Percentiles rank a stretch among this genome's conserved stretches.
Evolutionary conservation across 2,113 vertebrate genomes (phyloP).

Genomic region (Seriola rivoliana): DNA sequence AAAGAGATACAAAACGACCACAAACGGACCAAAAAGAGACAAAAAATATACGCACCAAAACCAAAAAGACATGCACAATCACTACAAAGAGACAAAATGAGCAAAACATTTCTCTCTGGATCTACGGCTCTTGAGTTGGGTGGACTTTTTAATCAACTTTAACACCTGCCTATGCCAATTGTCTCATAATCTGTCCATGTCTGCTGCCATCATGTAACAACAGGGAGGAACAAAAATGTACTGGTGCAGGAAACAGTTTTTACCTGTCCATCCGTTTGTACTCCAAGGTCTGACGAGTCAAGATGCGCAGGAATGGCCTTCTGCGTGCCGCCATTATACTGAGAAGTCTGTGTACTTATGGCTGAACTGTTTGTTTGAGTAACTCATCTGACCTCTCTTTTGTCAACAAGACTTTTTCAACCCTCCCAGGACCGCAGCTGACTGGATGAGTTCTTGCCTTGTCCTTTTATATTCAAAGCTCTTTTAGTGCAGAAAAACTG

Average conservation of each 20-base stretch:
- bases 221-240: not conserved
- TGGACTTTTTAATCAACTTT: too few relatives aligned
- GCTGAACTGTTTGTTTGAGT: slow-evolving; percentile 33
- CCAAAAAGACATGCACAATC: not conserved
- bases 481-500: not conserved
- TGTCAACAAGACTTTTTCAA: slow-evolving; percentile 31
- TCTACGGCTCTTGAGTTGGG: not conserved
- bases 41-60: too few relatives aligned
- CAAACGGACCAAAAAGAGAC: too few relatives aligned
- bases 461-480: not conserved
- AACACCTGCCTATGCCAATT: too few relatives aligned
- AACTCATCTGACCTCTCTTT: slow-evolving; percentile 43
- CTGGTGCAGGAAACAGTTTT: not conserved
- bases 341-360: slow-evolving; percentile 9
- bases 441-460: not conserved
- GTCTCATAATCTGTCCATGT: not conserved
- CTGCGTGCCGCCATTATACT: not conserved
- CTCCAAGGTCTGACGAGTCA: not conserved
- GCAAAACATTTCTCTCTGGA: too few relatives aligned
- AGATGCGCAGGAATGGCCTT: not conserved
- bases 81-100: not conserved
- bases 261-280: not conserved
- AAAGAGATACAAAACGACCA: too few relatives aligned
- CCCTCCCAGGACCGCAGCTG: slow-evolving; percentile 11
- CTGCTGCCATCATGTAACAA: not conserved